A percentile compares a stretch with the other conserved stretches of the same genome.
Evolutionary conservation across 1,140 invertebrate genomes (phyloP).

Genomic region (Physella acuta): DNA sequence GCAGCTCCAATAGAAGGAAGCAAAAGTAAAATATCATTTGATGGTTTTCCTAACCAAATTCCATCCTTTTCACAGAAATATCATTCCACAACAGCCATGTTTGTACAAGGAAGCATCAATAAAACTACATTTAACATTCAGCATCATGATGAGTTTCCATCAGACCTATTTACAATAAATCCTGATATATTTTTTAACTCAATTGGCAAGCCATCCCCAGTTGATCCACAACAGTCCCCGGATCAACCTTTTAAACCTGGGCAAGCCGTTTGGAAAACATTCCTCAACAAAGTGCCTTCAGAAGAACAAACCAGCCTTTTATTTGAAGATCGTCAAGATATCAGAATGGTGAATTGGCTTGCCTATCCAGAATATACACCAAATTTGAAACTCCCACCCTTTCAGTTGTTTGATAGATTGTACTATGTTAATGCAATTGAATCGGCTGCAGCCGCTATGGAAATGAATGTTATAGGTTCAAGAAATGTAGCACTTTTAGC

Average conservation of each 20-base stretch:
- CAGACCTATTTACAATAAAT: constrained; percentile 63
- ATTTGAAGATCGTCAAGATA: constrained; percentile 61
- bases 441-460: constrained; percentile 72
- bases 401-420: constrained; percentile 65
- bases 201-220: constrained; percentile 58
- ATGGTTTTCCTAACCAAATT: constrained; percentile 54
- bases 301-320: constrained; percentile 59
- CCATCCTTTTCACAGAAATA: constrained; percentile 55
- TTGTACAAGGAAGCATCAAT: constrained; percentile 65
- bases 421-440: constrained; percentile 73
- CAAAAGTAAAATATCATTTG: constrained; percentile 56
- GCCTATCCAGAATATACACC: constrained; percentile 69
- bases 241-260: constrained; percentile 27
- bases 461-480: constrained; percentile 71
- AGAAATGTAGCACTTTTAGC: constrained; percentile 70
- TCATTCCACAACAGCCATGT: constrained; percentile 66
- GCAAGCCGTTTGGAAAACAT: constrained; percentile 62
- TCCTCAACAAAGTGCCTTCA: constrained; percentile 29
- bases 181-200: constrained; percentile 58
- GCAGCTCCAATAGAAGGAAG: constrained; percentile 65
- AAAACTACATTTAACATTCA: constrained; percentile 60
- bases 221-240: constrained; percentile 43
- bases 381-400: constrained; percentile 59
- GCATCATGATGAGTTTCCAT: constrained; percentile 46
- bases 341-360: constrained; percentile 63